Conservation (phyloP, 2,797 vertebrate genomes). For the Chrosomus eos region DNA sequence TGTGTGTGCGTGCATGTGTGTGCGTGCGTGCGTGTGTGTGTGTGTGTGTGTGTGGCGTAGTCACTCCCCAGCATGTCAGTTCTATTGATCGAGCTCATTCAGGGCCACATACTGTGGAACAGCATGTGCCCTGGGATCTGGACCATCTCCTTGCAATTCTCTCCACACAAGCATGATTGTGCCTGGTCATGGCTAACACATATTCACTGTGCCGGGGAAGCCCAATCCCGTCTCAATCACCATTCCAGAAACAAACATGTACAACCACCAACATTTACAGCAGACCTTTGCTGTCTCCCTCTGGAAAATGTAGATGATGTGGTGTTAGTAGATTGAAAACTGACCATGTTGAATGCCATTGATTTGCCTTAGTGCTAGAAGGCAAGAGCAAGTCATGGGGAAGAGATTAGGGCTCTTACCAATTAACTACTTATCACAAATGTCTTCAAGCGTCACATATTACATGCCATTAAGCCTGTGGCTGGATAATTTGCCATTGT, state of each 20-base stretch:
- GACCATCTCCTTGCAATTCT: conserved; percentile 28
- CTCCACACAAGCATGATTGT: conserved; percentile 46
- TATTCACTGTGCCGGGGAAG: neutral
- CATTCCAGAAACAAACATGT: conserved; percentile 30
- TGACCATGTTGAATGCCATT: conserved; percentile 32
- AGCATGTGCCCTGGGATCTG: conserved; percentile 46
- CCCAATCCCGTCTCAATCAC: conserved; percentile 21
- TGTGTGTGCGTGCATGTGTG: neutral
- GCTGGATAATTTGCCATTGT: conserved; percentile 55
- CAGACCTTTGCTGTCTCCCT: conserved; percentile 12
- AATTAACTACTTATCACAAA: conserved; percentile 52
- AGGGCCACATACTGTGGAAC: conserved; percentile 50
- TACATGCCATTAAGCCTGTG: conserved; percentile 56
- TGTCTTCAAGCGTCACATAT: conserved; percentile 56
- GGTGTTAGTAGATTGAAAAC: conserved; percentile 24
- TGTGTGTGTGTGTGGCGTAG: neutral
- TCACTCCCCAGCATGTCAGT: conserved; percentile 49
- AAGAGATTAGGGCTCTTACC: conserved; percentile 52
- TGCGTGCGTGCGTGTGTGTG: neutral
- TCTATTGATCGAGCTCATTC: conserved; percentile 63
- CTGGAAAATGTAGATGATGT: conserved; percentile 25
- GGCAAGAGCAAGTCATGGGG: conserved; percentile 35
- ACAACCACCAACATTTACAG: neutral
- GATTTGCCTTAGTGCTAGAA: conserved; percentile 44
- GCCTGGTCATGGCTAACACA: conserved; percentile 47